Conservation (phyloP, 2,113 vertebrate genomes). For the Tamias sibiricus region DNA sequence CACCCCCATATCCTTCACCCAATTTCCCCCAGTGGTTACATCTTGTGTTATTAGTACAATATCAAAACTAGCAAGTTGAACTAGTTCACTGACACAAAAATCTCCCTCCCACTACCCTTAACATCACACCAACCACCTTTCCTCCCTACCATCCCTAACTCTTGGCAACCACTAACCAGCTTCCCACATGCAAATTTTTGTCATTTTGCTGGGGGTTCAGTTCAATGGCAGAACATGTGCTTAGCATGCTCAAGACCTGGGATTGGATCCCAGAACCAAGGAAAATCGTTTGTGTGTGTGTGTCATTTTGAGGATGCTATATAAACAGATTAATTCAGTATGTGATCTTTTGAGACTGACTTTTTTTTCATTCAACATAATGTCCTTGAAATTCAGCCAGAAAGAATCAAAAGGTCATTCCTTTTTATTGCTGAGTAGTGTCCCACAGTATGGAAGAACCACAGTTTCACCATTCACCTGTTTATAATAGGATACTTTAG, state of each 20-base stretch:
- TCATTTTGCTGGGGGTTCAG: not conserved
- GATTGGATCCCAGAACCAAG: not conserved
- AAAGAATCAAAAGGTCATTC: not conserved
- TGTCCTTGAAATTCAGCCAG: not conserved
- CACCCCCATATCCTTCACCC: no score
- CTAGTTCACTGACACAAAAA: not conserved
- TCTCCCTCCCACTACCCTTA: not conserved
- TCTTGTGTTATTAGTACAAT: not conserved
- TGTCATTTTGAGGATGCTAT: not conserved
- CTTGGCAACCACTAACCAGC: not conserved
- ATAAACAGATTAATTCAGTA: not conserved
- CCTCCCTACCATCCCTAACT: not conserved
- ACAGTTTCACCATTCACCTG: not conserved
- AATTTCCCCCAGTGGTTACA: not conserved
- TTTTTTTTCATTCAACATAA: not conserved
- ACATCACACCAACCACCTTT: rapidly evolving
- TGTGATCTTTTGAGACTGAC: not conserved
- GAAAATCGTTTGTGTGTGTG: not conserved
- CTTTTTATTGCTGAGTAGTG: not conserved
- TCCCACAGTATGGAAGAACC: not conserved
- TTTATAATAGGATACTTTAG: not conserved
- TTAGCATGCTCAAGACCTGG: not conserved
- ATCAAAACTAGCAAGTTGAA: not conserved
- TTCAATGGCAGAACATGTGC: not conserved
- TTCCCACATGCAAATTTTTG: not conserved